Percentiles rank a stretch among this genome's conserved stretches.
Conservation (phyloP, 2,888 invertebrate genomes). For the Aplocera efformata region DNA sequence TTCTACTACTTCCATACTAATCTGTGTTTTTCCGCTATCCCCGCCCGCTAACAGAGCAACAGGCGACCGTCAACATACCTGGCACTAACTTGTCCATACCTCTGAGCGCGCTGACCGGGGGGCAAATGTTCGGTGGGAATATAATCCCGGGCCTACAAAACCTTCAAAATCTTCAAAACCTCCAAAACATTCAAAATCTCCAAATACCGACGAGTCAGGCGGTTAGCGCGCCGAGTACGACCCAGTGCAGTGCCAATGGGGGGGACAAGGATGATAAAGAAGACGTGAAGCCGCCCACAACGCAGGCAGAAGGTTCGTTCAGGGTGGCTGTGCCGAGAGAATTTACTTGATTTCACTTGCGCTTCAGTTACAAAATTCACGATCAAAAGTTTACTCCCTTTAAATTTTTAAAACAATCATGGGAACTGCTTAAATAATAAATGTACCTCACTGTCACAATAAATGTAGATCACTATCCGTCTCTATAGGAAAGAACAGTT, state of each 20-base stretch:
- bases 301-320: slow-evolving; percentile 68
- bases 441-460: no score
- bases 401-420: no score
- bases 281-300: slow-evolving; percentile 42
- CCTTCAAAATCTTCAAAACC: slow-evolving; percentile 41
- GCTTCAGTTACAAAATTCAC: slow-evolving; percentile 3
- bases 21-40: slow-evolving; percentile 59
- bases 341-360: slow-evolving; percentile 5
- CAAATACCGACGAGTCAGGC: slow-evolving; percentile 47
- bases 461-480: no score
- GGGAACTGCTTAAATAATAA: no score
- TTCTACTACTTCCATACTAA: slow-evolving; percentile 66
- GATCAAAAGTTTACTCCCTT: no score
- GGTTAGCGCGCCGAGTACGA: slow-evolving; percentile 9
- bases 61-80: slow-evolving; percentile 80
- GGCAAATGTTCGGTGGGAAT: slow-evolving; percentile 78
- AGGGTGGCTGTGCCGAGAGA: no score
- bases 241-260: slow-evolving; percentile 30
- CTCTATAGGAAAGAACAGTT: no score
- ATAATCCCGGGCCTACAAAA: slow-evolving; percentile 62
- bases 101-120: slow-evolving; percentile 66
- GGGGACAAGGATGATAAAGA: slow-evolving; percentile 84
- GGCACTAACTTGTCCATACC: slow-evolving; percentile 83
- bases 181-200: slow-evolving; percentile 39
- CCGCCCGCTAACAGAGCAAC: slow-evolving; percentile 66